Percentiles rank a stretch among this genome's conserved stretches.
Conservation (phyloP, 2,888 invertebrate genomes). For the Platycheirus albimanus region DNA sequence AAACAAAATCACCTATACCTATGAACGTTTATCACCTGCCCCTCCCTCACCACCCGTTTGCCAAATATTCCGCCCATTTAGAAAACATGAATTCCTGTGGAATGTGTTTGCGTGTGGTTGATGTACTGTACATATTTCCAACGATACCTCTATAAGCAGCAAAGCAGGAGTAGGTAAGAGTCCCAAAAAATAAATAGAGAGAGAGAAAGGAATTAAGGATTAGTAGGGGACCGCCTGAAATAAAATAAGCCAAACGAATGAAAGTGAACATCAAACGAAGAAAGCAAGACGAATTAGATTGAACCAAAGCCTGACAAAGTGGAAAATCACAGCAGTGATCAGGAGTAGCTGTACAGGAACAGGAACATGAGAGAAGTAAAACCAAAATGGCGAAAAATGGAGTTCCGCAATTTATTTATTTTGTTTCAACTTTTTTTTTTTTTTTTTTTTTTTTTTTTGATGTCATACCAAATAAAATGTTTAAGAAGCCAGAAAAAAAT, state of each 20-base stretch:
- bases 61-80: not conserved
- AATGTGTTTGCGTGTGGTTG: slow-evolving; percentile 26
- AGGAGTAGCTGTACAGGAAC: not conserved
- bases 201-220: slow-evolving; percentile 2
- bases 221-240: not conserved
- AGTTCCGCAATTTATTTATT: not conserved
- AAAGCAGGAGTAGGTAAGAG: too few species aligned
- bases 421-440: not conserved
- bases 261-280: slow-evolving; percentile 27
- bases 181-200: not conserved
- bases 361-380: not conserved
- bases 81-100: not conserved
- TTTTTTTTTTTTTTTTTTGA: too few species aligned
- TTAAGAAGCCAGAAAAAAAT: not conserved
- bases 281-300: not conserved
- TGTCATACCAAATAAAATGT: not conserved
- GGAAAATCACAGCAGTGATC: slow-evolving; percentile 1
- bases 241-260: slow-evolving; percentile 17
- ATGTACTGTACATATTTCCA: slow-evolving; percentile 26
- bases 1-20: not conserved
- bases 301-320: not conserved
- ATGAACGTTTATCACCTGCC: not conserved
- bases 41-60: not conserved
- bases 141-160: not conserved
- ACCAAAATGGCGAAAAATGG: not conserved